Conservation (phyloP, 2,888 invertebrate species). For the Didymodactylos carnosus region DNA sequence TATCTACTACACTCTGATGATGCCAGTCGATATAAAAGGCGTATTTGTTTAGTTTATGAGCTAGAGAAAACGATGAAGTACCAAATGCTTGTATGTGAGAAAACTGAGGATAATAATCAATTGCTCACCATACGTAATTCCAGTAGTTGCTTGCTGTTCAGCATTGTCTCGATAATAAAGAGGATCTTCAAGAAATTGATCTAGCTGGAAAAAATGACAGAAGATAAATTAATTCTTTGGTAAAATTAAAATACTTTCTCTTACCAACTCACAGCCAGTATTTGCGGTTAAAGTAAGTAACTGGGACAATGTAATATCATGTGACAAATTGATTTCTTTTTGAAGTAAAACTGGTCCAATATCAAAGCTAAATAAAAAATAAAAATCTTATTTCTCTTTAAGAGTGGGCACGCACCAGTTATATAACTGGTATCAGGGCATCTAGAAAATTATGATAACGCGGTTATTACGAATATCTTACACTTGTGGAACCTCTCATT, state of each 20-base stretch:
- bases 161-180: background rate
- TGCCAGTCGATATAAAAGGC: constrained; percentile 7
- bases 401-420: background rate
- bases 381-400: background rate
- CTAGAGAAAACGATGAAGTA: background rate
- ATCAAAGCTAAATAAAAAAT: constrained; percentile 1
- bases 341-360: constrained; percentile 6
- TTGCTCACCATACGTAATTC: constrained; percentile 7
- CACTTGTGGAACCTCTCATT: background rate
- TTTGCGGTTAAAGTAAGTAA: background rate
- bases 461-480: background rate
- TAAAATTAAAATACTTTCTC: background rate
- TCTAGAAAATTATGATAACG: background rate
- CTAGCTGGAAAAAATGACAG: background rate
- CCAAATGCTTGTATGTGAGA: too few species aligned
- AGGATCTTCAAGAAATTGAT: background rate
- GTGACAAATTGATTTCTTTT: background rate
- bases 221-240: background rate
- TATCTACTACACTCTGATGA: background rate
- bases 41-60: constrained; percentile 13
- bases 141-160: constrained; percentile 5
- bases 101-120: too few species aligned
- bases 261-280: constrained; percentile 8
- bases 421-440: too few species aligned
- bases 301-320: background rate